Evolutionary conservation across 2,888 invertebrate genomes (phyloP), one percentile per base, ranked within the genome.

Genomic region (Myathropa florea): DNA sequence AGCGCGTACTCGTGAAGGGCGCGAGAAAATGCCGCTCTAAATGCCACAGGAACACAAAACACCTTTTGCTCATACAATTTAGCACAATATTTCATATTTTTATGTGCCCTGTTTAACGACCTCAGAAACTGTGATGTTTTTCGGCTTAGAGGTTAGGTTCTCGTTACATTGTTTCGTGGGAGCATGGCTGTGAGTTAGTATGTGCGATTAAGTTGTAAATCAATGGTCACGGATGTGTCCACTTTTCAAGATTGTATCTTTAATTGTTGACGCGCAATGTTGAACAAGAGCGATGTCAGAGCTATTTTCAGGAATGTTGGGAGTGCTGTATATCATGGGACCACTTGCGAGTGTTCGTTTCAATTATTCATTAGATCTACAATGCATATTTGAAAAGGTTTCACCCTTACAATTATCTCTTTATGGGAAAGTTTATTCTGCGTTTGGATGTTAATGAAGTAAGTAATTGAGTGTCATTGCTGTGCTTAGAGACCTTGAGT

Each of bases 51-150:
- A 73, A 71, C 65, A 64, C 71, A 76, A 36, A n/a, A 53, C 75
- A 72, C 68, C 57, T 70, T 55, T 77, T 60, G 46, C n/a, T 65
- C 60, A 68, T 53, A 86, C 73, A 86, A 79, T 86, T 83, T 86
- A 83, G 86, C 86, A 86, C 83, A 83, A 82, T 82, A 83, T 75
- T 86, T 83, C 61, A 83, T 86, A 79, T 65, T 86, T 83, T 83
- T 81, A 81, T 81, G 84, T 82, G 65, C 46, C 60, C 68, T 77
- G 70, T 80, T 83, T 79, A 83, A 86, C 67, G 83, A 71, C 73
- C 70, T 55, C 14, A 57, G 68, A 68, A 73, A 57, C 30, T 70
- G 59, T 64, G 57, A 59, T 60, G 63, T 79, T 71, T 64, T 23
- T 64, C 57, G 24, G 57, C 64, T 75, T 68, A 30, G 65, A 39